Evolutionary conservation across 2,113 vertebrate genomes (phyloP).

Genomic region (Dipodomys spectabilis): DNA sequence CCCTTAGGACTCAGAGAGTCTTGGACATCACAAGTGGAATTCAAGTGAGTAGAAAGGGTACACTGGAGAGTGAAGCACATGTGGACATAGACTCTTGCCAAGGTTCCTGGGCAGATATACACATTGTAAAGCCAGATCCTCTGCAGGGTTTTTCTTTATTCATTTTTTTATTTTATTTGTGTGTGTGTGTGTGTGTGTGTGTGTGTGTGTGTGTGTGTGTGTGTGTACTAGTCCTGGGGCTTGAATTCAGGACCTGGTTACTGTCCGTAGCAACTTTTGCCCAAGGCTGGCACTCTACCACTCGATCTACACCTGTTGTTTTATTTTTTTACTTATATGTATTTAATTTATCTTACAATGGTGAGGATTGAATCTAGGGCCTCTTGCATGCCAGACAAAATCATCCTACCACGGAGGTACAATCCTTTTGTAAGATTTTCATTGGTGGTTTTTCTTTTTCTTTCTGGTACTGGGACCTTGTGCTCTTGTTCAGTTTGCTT

Average conservation of each 20-base stretch:
- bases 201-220: too few relatives aligned
- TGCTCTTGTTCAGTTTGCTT: too few relatives aligned
- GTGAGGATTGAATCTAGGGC: not conserved
- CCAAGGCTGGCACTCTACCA: too few relatives aligned
- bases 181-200: too few relatives aligned
- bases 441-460: too few relatives aligned
- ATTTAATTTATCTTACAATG: not conserved
- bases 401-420: not conserved
- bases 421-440: too few relatives aligned
- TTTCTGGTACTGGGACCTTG: too few relatives aligned
- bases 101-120: not conserved
- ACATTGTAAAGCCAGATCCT: not conserved
- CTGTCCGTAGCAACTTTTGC: too few relatives aligned
- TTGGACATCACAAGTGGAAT: not conserved
- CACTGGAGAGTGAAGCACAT: rapidly evolving
- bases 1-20: not conserved
- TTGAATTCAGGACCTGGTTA: too few relatives aligned
- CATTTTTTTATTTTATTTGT: too few relatives aligned
- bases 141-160: not conserved
- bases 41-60: not conserved
- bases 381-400: not conserved
- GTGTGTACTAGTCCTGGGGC: too few relatives aligned
- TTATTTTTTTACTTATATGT: not conserved
- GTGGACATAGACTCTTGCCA: not conserved
- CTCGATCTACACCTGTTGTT: too few relatives aligned